Base-by-base conservation (phyloP, 2,888 invertebrate species). In the Drosophila gaucha region DNA sequence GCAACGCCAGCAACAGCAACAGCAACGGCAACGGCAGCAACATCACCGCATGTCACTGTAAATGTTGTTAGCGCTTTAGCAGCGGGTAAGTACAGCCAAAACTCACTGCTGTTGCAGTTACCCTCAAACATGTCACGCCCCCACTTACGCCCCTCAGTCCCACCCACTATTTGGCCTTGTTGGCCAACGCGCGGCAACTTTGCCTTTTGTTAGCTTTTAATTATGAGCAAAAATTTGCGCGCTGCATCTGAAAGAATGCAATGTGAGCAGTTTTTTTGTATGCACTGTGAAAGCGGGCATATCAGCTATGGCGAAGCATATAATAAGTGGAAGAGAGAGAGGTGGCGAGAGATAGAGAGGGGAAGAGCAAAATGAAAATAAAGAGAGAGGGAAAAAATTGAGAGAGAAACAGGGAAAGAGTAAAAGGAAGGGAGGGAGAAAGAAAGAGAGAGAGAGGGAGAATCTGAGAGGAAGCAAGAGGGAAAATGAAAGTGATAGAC, bases 181-280 rank as follows among this genome's bases (percentile, higher is more conserved):
- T 35, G 22, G 39, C 54, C 58, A 50, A 51, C 58, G 65, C 58
- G 65, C 58, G 58, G 65, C 71, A 73, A 65, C 57, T 74, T 78
- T 77, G 68, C 62, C 76, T 80, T 79, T 86, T 86, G 90, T 88
- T 86, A 86, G 88, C 86, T 90, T 89, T 90, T 89, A 89, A 89
- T 89, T 89, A 88, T 83, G 74, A 76, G 68, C 60, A 72, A 74
- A 80, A 82, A 60, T 80, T 74, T 49, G 67, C 67, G 65, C 65
- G 47, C 47, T 68, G 67, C 51, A 38, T 38, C 59, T 39, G 41
- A 60, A 65, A 73, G 71, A 76, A 65, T 77, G 82, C 82, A 60
- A 57, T 64, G 64, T 55, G 54, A 63, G 88, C 82, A 74, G 44
- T 79, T 83, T 86, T n/a, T 66, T 39, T 22, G 14, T 9, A 30